Base-by-base conservation (phyloP, 2,888 invertebrate species). In the Torymus auratus region DNA sequence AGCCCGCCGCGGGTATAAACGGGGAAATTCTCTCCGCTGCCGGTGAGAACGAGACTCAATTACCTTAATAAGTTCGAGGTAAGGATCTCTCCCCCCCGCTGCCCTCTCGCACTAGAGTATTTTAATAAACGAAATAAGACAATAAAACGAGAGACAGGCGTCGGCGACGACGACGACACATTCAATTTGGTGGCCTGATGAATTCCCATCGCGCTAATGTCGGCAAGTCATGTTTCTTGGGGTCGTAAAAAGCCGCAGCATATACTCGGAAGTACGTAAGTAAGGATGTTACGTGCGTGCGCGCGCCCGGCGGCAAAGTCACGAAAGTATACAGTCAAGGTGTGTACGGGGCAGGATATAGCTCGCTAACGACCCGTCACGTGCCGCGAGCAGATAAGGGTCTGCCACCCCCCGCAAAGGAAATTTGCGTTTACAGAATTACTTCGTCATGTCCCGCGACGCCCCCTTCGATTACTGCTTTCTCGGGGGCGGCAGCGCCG, bases 341-440 rank as follows among this genome's bases (percentile, higher is more conserved):
- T 41, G 41, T 41, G 41, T 41, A 41, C 41, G 41, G 41, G 41
- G 41, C 41, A 41, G 41, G 41, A 41, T 41, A 41, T 41, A 41
- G 7, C 41, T 80, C 83, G 83, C 82, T 87, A 87, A 88, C 86
- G 86, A 88, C 80, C 83, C 82, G 41, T 86, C 88, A 86, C 88
- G 87, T 86, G 89, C 83, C 80, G 41, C 84, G 82, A 73, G 76
- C 50, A 84, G 84, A 86, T 85, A 86, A 86, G 85, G 85, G 81
- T 5, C 41, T 41, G 41, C 41, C 41, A 5, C 7, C 41, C 84
- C 79, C 80, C 82, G 83, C 84, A 85, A 84, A 87, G 88, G 88
- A 89, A 89, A 87, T 89, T 89, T 86, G 86, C 86, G 87, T 88
- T 88, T 89, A 88, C 87, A 86, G 88, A 89, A 89, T 89, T 89